Base-by-base conservation (phyloP, 2,888 invertebrate species). In the Epinotia ramella region DNA sequence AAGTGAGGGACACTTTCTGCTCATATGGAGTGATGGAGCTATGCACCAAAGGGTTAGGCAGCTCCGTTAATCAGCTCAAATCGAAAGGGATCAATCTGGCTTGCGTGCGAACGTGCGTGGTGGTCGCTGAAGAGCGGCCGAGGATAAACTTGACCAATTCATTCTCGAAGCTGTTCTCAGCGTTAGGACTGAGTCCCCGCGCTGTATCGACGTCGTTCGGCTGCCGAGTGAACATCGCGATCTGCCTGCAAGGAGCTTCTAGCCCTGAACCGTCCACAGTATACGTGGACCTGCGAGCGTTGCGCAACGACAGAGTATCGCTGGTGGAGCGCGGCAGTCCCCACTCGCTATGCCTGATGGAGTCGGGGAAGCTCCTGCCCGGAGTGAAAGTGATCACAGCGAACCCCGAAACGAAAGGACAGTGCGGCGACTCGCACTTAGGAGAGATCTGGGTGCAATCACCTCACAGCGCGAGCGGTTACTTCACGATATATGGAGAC, bases 141-240 rank as follows among this genome's bases (percentile, higher is more conserved):
- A 96, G 99, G 73, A 98, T 99, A 78, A 97, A 98, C 80, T 95
- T 99, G 73, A 99, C 99, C 0, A 97, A 97, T 82, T 98, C 98
- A 81, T 99, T 99, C 94, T 98, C 99, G 75, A 99, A 99, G 93
- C 94, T 98, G 64, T 99, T 99, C 92, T 98, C 99, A 53, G 98
- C 98, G 12, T 95, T 99, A 57, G 99, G 99, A 0, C 95, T 99
- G 57, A 98, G 98, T 85, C 98, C 99, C 0, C 95, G 99, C 68
- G 99, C 99, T 7, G 99, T 99, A 0, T 99, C 99, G 16, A 99
- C 99, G 0, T 99, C 99, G n/a, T 99, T 99, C 89, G 99, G 99
- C 6, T 99, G 99, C 87, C 96, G 99, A 78, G 99, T 99, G 44
- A 99, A 99, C 92, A 98, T 99, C 56, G 99, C 99, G 64, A 99